Evolutionary conservation across 2,888 invertebrate genomes (phyloP).

Genomic region (Amiota mariae): DNA sequence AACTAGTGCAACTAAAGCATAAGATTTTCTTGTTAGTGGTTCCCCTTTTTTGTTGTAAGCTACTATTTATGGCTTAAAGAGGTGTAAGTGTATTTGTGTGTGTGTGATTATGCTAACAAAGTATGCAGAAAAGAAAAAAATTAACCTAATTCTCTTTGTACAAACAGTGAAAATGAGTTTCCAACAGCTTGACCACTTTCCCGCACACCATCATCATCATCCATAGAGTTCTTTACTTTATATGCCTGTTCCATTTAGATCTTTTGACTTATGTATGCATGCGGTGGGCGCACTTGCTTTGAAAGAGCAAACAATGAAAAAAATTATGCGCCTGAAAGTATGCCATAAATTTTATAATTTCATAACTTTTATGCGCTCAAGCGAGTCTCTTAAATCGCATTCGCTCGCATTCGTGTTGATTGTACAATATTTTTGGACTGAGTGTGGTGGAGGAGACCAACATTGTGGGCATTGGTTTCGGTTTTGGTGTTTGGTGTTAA

Average conservation of each 20-base stretch:
- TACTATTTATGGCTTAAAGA: too few species aligned
- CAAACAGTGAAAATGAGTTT: conserved; percentile 3
- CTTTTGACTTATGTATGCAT: conserved; percentile 1
- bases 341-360: conserved; percentile 27
- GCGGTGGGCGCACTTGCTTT: neutral
- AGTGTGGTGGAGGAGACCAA: neutral
- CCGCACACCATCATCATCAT: too few species aligned
- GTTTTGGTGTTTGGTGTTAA: neutral
- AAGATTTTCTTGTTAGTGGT: too few species aligned
- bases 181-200: too few species aligned
- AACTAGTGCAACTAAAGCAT: too few species aligned
- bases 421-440: neutral
- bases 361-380: conserved; percentile 23
- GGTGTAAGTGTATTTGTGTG: too few species aligned
- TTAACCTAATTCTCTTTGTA: conserved; percentile 19
- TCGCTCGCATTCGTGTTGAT: too few species aligned
- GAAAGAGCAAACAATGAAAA: neutral
- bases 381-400: neutral
- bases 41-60: too few species aligned
- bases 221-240: too few species aligned
- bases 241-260: neutral
- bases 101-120: neutral
- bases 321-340: conserved; percentile 16
- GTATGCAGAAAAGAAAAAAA: conserved; percentile 6
- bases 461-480: neutral